Conservation (phyloP, 1,140 invertebrate species). For the Sesamia nonagrioides region DNA sequence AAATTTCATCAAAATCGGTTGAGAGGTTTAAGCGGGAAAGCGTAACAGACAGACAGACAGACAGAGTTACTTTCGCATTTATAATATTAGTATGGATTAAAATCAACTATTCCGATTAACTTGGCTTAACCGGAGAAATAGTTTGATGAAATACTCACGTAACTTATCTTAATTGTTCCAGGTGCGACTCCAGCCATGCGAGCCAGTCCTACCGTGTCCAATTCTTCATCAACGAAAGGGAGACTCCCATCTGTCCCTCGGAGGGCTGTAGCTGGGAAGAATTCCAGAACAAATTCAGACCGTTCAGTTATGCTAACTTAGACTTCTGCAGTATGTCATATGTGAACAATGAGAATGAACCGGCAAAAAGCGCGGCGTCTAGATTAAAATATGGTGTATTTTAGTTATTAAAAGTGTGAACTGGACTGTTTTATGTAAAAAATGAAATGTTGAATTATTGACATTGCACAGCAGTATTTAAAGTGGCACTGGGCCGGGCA, state of each 20-base stretch:
- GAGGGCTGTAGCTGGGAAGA: constrained; percentile 73
- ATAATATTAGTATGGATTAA: no score
- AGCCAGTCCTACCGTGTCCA: constrained; percentile 62
- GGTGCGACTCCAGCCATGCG: constrained; percentile 18
- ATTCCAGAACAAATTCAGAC: constrained; percentile 66
- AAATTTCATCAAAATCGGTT: no score
- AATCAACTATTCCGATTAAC: no score
- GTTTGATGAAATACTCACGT: no score
- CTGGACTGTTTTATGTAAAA: neutral
- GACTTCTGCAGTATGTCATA: constrained; percentile 69
- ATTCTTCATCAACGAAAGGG: constrained; percentile 71
- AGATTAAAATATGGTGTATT: neutral
- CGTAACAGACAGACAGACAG: no score
- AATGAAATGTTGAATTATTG: neutral
- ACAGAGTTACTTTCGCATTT: no score
- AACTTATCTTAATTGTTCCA: neutral
- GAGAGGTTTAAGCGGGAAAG: no score
- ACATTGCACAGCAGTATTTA: neutral
- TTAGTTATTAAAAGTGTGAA: neutral
- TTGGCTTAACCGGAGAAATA: no score
- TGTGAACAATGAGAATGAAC: neutral
- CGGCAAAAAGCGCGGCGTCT: neutral
- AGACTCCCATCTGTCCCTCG: constrained; percentile 66
- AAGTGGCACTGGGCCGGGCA: no score
- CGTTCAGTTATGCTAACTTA: constrained; percentile 59